Evolutionary conservation across 2,888 invertebrate genomes (phyloP).

Genomic region (Caenorhabditis sp.): DNA sequence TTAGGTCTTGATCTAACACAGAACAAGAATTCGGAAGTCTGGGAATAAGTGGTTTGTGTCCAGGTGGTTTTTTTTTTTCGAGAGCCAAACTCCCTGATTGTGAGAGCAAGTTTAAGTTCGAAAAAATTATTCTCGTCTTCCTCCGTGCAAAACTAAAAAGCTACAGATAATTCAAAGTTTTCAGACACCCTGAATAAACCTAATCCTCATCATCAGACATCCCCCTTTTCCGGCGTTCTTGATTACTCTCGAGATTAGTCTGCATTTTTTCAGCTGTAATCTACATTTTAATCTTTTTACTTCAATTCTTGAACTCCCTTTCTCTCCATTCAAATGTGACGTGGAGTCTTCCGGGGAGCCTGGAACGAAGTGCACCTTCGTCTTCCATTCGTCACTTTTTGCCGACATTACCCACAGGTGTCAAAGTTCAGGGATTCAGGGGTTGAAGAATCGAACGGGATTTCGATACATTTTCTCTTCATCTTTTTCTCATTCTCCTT

Average conservation of each 20-base stretch:
- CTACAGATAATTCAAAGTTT: background rate
- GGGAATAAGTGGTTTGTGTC: background rate
- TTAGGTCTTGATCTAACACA: constrained; percentile 4
- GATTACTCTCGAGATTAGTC: background rate
- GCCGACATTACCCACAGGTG: constrained; percentile 30
- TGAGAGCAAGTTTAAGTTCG: too few relatives aligned
- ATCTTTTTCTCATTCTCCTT: background rate
- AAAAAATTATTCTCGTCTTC: too few relatives aligned
- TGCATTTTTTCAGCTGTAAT: constrained; percentile 8
- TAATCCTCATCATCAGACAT: background rate
- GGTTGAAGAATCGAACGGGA: background rate
- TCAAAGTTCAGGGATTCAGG: constrained; percentile 39
- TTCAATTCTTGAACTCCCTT: constrained; percentile 40
- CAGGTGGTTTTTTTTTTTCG: background rate
- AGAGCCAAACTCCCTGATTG: too few relatives aligned
- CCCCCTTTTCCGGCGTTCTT: background rate
- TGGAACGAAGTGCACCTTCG: constrained; percentile 38
- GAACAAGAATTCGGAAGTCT: background rate
- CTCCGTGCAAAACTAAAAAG: too few relatives aligned
- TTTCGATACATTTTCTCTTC: constrained; percentile 18
- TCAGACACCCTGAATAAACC: background rate
- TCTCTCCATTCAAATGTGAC: constrained; percentile 24
- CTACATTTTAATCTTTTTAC: constrained; percentile 9
- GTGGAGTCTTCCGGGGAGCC: constrained; percentile 40
- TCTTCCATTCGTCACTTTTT: constrained; percentile 32